These are phyloP conservation scores for Arizona elegans DNA, from an alignment of 2,113 vertebrate species.

Conservation along the genomic window DNA sequence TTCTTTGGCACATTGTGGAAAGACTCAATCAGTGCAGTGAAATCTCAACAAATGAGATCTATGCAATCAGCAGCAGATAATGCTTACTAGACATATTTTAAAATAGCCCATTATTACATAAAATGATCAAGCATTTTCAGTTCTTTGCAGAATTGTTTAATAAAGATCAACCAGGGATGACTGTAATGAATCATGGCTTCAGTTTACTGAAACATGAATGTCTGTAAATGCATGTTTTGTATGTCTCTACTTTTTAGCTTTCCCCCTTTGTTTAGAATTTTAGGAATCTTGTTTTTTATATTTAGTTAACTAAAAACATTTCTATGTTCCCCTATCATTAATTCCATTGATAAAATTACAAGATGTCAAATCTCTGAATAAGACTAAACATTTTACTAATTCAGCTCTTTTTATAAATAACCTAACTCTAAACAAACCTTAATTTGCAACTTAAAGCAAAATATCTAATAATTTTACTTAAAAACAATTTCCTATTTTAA, in stretches of 20 bases:
- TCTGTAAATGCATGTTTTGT: background rate
- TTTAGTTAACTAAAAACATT: background rate
- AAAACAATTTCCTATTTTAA: background rate
- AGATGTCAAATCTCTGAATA: background rate
- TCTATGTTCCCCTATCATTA: background rate
- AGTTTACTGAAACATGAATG: background rate
- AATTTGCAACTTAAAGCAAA: background rate
- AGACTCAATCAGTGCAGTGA: background rate
- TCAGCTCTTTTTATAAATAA: constrained; percentile 22
- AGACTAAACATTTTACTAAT: background rate
- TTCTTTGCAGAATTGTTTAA: background rate
- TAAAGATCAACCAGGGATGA: background rate
- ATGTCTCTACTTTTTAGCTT: background rate
- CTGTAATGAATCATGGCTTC: background rate
- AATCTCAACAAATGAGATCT: background rate
- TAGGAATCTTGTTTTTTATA: background rate
- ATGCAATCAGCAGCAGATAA: background rate
- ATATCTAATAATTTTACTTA: background rate
- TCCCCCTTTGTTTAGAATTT: background rate
- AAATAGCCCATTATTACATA: background rate
- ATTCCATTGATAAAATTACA: background rate
- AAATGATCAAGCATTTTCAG: background rate
- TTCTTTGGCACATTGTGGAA: background rate
- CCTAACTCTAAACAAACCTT: background rate
- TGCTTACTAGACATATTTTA: background rate